Conservation (phyloP, 2,888 invertebrate species). For the Chelonus formosanus region DNA sequence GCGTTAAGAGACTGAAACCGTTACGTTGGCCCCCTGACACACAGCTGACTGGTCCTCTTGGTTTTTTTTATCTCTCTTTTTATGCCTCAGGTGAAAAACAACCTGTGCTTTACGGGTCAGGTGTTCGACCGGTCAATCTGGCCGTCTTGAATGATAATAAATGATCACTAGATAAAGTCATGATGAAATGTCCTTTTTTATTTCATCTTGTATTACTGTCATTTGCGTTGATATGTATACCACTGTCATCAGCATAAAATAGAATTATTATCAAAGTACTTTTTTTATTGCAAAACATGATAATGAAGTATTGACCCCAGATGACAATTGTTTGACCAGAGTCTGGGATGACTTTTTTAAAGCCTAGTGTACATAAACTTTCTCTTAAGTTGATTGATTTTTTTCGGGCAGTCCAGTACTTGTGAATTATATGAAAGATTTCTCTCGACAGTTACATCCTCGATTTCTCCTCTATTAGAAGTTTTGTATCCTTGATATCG, state of each 20-base stretch:
- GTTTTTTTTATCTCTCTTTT: constrained; percentile 9
- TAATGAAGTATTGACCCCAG: too few species aligned
- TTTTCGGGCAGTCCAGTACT: not conserved
- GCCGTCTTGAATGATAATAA: constrained; percentile 25
- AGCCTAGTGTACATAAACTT: too few species aligned
- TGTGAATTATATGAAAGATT: constrained; percentile 16
- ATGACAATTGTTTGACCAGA: constrained; percentile 15
- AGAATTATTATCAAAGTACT: too few species aligned
- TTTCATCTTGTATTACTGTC: too few species aligned
- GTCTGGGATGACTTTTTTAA: constrained; percentile 3
- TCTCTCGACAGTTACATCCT: constrained; percentile 27
- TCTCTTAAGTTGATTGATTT: not conserved
- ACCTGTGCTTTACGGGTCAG: constrained; percentile 44
- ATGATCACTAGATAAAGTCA: constrained; percentile 3
- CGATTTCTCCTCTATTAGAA: constrained; percentile 28
- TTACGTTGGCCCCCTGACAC: constrained; percentile 62
- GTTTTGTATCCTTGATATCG: constrained; percentile 1
- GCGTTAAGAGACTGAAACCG: constrained; percentile 48
- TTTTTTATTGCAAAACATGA: too few species aligned
- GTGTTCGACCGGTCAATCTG: constrained; percentile 34
- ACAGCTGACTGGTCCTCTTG: constrained; percentile 45
- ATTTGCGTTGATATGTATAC: too few species aligned
- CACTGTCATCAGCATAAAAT: too few species aligned
- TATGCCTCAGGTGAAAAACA: constrained; percentile 24
- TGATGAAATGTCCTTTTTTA: too few species aligned